Conservation (phyloP, 2,888 invertebrate species). For the Aleiodes testaceus region DNA sequence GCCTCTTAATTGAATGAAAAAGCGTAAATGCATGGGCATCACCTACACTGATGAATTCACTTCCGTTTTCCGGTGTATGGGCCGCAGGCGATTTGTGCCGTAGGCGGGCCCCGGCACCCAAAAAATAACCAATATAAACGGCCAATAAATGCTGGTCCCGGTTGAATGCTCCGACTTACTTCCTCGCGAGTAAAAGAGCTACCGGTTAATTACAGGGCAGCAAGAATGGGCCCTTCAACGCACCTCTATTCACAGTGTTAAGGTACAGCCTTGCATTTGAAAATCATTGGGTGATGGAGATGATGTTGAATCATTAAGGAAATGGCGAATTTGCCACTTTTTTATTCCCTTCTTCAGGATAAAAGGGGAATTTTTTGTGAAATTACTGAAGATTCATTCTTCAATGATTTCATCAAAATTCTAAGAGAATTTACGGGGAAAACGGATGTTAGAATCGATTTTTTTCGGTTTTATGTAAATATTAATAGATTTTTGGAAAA, state of each 20-base stretch:
- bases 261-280: conserved; percentile 15
- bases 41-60: conserved; percentile 47
- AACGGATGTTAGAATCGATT: no score
- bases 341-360: background rate
- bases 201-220: conserved; percentile 72
- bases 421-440: no score
- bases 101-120: conserved; percentile 55
- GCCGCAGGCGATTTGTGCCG: conserved; percentile 49
- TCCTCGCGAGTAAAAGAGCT: conserved; percentile 69
- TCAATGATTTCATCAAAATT: no score
- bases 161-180: conserved; percentile 59
- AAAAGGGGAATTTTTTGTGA: no score
- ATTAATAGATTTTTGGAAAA: no score
- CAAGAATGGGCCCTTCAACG: conserved; percentile 27
- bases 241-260: conserved; percentile 51
- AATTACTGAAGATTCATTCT: no score
- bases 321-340: background rate
- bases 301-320: background rate
- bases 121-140: conserved; percentile 71
- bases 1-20: conserved; percentile 7
- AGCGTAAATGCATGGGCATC: conserved; percentile 28
- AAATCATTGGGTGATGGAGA: conserved; percentile 1
- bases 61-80: conserved; percentile 64
- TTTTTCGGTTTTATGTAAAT: no score
- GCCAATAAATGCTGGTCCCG: conserved; percentile 67